Conservation (phyloP, 2,888 invertebrate species). For the Baccha elongata region DNA sequence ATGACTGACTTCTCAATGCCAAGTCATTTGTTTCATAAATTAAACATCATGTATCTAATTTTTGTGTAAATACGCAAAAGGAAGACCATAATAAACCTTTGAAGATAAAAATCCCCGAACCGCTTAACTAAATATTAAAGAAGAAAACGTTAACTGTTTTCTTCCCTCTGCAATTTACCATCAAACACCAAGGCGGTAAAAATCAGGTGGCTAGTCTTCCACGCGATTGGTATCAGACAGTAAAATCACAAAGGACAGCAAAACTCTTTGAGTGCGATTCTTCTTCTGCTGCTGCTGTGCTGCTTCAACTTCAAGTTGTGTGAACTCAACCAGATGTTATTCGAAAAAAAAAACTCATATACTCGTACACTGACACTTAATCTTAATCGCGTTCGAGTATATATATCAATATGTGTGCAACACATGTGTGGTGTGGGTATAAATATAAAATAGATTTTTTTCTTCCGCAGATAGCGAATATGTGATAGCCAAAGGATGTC, state of each 20-base stretch:
- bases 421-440: constrained; percentile 10
- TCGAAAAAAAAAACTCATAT: constrained; percentile 30
- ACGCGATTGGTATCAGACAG: constrained; percentile 65
- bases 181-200: not conserved
- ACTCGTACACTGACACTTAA: constrained; percentile 24
- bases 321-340: constrained; percentile 56
- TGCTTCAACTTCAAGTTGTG: constrained; percentile 41
- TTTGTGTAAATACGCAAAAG: too few species aligned
- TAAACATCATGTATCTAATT: too few species aligned
- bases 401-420: constrained; percentile 13
- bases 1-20: too few species aligned
- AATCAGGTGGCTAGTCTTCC: constrained; percentile 62
- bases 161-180: not conserved
- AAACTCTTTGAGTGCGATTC: constrained; percentile 50
- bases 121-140: constrained; percentile 19
- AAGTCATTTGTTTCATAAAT: too few species aligned
- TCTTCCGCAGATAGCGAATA: constrained; percentile 34
- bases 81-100: too few species aligned
- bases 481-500: constrained; percentile 63
- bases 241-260: constrained; percentile 53
- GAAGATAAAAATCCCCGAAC: not conserved
- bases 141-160: constrained; percentile 1
- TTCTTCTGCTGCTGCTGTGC: constrained; percentile 10
- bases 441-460: constrained; percentile 1
- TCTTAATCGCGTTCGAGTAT: constrained; percentile 39